Percentiles rank a stretch among this genome's conserved stretches.
phyloP scores from a whole-genome alignment of 2,888 invertebrate genomes.

The Tiphia femorata region DNA sequence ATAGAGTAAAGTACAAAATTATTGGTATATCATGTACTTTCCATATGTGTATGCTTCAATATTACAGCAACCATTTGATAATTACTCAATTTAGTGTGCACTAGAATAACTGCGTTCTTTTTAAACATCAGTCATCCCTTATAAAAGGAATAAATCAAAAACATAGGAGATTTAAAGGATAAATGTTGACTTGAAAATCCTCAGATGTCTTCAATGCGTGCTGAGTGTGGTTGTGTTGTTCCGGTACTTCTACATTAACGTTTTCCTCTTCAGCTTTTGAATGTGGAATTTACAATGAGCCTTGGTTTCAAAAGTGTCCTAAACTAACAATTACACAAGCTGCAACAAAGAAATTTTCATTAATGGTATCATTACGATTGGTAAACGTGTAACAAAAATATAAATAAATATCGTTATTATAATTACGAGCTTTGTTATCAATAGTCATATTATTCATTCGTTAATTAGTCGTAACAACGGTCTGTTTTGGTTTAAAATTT shows the following conservation, averaged over 20 bases:
- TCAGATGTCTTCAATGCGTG: slow-evolving; percentile 93
- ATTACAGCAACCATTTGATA: slow-evolving; percentile 52
- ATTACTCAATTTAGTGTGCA: slow-evolving; percentile 56
- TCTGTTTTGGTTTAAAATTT: too few species aligned
- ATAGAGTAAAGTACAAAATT: slow-evolving; percentile 62
- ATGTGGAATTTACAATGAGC: slow-evolving; percentile 69
- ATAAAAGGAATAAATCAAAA: slow-evolving; percentile 63
- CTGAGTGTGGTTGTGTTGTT: slow-evolving; percentile 81
- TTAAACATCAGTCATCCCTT: slow-evolving; percentile 63
- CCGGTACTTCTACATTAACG: slow-evolving; percentile 59
- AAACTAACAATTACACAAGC: slow-evolving; percentile 76
- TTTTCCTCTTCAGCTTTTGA: slow-evolving; percentile 60
- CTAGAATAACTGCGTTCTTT: slow-evolving; percentile 57
- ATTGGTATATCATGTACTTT: slow-evolving; percentile 59
- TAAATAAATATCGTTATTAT: not conserved
- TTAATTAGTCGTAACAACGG: too few species aligned
- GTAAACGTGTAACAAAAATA: not conserved
- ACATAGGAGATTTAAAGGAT: slow-evolving; percentile 60
- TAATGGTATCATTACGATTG: not conserved
- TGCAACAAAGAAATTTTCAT: slow-evolving; percentile 69
- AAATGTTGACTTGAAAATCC: slow-evolving; percentile 76
- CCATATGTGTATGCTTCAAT: slow-evolving; percentile 45
- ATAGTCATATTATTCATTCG: not conserved
- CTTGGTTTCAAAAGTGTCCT: slow-evolving; percentile 69
- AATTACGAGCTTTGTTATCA: slow-evolving; percentile 29